Base-by-base conservation (phyloP, 2,113 vertebrate genomes). In the Entelurus aequoreus region DNA sequence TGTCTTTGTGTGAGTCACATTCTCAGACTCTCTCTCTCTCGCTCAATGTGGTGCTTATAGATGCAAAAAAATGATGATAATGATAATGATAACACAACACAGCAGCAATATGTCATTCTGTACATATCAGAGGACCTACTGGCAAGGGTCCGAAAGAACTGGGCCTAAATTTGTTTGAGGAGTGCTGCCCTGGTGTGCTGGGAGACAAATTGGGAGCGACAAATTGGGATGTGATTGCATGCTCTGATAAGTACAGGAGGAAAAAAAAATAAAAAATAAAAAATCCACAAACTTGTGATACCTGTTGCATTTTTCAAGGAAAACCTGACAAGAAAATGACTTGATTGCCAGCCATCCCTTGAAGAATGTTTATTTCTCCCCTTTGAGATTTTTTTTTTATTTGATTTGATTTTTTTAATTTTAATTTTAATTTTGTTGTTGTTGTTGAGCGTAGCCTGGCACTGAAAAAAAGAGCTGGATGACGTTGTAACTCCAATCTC, bases 401-500 rank as follows among this genome's bases (percentile, higher is more conserved):
- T 19, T 19, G n/a, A n/a, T n/a, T 19, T 2, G 1, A 19, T 19
- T 19, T 19, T 46, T 44, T 44, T n/a, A n/a, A n/a, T n/a, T 44
- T 4, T 57, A 21, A 3, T 53, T 53, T 6, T 11, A 5, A 9
- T 50, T 50, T 54, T 56, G 10, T 37, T 40, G 79, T 78, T 81
- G 73, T 78, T 84, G 65, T 81, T 80, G 65, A 79, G 61, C 57
- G 78, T 84, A 74, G 82, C 83, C 79, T 90, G 76, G 46, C 77
- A 78, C 78, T 84, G 82, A 90, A 28, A 28, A 28, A 28, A 28
- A 88, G 86, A 87, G 85, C 87, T 89, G 75, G 67, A 89, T 92
- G 86, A 87, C 75, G 85, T 90, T 91, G 87, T 92, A 91, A 92
- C 87, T 79, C 84, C 90, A 91, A 90, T 88, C 88, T 92, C 85